phyloP scores from a whole-genome alignment of 2,888 invertebrate species.

The Drosophila prolongata region DNA sequence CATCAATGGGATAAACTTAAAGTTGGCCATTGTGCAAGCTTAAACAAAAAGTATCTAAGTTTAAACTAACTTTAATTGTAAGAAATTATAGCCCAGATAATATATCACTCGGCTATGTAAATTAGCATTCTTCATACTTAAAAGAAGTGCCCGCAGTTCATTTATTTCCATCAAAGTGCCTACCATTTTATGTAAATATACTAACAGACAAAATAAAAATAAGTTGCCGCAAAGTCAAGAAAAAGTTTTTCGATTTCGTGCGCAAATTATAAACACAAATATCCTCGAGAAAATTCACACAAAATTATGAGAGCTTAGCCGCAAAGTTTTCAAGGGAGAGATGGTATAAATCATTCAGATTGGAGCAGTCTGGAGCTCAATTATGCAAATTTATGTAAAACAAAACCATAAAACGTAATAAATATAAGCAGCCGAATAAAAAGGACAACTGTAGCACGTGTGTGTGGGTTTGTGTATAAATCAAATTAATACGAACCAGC shows the following conservation, averaged over 20 bases:
- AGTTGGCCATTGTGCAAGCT: background rate
- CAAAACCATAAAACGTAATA: slow-evolving; percentile 18
- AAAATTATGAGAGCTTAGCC: slow-evolving; percentile 56
- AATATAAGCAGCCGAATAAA: slow-evolving; percentile 29
- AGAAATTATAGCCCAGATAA: background rate
- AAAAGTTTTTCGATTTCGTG: slow-evolving; percentile 70
- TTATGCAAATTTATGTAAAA: slow-evolving; percentile 66
- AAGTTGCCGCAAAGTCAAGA: slow-evolving; percentile 22
- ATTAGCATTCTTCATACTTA: slow-evolving; percentile 7
- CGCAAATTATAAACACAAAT: slow-evolving; percentile 59
- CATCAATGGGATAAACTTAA: background rate
- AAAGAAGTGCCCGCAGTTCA: slow-evolving; percentile 25
- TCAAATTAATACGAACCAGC: slow-evolving; percentile 63
- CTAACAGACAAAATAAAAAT: slow-evolving; percentile 16
- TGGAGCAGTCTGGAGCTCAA: slow-evolving; percentile 38
- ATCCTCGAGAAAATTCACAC: slow-evolving; percentile 34
- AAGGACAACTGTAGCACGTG: slow-evolving; percentile 39
- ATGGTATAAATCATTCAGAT: slow-evolving; percentile 30
- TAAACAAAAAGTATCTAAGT: background rate
- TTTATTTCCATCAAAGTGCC: slow-evolving; percentile 59
- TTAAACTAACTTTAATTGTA: background rate
- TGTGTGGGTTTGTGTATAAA: slow-evolving; percentile 42
- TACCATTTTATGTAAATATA: slow-evolving; percentile 47
- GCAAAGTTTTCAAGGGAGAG: slow-evolving; percentile 35
- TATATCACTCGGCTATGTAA: slow-evolving; percentile 17